A percentile compares a stretch with the other conserved stretches of the same genome.
phyloP scores from a whole-genome alignment of 35 echinoderm and acorn worm species.

The Ophiothrix spiculata region DNA sequence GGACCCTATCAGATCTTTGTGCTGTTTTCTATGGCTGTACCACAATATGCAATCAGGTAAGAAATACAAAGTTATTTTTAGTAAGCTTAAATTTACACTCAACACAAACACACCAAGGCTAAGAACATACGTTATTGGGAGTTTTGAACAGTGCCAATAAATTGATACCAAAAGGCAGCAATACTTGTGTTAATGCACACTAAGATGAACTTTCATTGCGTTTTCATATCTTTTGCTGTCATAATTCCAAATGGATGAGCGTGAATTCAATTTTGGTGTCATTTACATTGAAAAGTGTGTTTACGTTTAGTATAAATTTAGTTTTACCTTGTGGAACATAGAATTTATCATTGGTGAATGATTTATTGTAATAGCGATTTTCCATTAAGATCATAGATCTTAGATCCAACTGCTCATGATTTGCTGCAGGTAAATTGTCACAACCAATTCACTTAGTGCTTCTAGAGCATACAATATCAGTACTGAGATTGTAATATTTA shows the following conservation, averaged over 20 bases:
- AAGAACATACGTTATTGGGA: background rate
- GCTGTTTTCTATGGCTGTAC: constrained; percentile 75
- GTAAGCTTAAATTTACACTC: background rate
- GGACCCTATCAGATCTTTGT: constrained; percentile 69
- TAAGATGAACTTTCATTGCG: no score
- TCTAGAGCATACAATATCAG: no score
- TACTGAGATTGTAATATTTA: no score
- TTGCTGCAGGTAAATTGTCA: no score
- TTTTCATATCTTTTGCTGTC: no score
- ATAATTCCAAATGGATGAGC: no score
- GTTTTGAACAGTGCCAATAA: background rate
- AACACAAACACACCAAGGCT: background rate
- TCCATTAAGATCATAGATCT: background rate
- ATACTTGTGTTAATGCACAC: background rate
- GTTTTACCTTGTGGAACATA: no score
- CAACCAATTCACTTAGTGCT: background rate
- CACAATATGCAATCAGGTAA: constrained; percentile 91
- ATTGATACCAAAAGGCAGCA: background rate
- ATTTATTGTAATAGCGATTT: background rate
- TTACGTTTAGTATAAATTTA: no score
- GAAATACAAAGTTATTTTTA: background rate
- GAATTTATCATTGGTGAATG: background rate
- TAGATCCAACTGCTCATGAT: background rate
- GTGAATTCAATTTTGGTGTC: no score
- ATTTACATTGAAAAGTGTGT: no score